Base-by-base conservation (phyloP, 1,140 invertebrate species). In the Heliothis virescens region DNA sequence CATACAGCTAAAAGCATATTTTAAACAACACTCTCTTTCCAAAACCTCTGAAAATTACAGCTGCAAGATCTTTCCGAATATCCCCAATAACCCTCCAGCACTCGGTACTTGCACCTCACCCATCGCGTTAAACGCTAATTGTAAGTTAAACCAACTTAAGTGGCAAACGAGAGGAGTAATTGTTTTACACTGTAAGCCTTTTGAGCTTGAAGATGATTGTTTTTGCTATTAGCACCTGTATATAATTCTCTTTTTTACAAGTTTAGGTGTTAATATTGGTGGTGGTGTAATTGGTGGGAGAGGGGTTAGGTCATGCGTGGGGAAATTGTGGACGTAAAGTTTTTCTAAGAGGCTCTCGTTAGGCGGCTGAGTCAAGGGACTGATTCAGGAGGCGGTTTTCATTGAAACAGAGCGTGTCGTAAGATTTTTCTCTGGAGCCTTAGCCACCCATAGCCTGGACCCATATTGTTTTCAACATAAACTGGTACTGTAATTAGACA, bases 111-210 rank as follows among this genome's bases (percentile, higher is more conserved):
- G 75, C 0, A 63, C 83, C 82, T 60, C 60, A 50, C 41, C 13
- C 18, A 60, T 41, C 69, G 55, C 81, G 84, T 86, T 86, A 84
- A 82, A 89, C 87, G 86, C 83, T 87, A 90, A 87, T 84, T 85
- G 84, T 81, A 81, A 67, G 65, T 73, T 79, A 88, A 89, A 90
- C 85, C 79, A 63, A 69, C 57, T 62, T 82, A 85, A 86, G 85
- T 87, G 82, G 83, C 78, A 81, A 85, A 85, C 85, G 82, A 88
- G 87, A 78, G 74, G 67, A 62, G 83, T 88, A 88, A 90, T 89
- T 90, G 89, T 90, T 90, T 89, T 89, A 89, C 85, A 78, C 83
- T 34, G 62, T 48, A 76, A 72, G 69, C 65, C 57, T 81, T 84
- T 83, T 83, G 83, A 74, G 53, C 60, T 79, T 75, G 59, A 82